phyloP scores from a whole-genome alignment of 2,888 invertebrate species.

The Athetis lepigone region DNA sequence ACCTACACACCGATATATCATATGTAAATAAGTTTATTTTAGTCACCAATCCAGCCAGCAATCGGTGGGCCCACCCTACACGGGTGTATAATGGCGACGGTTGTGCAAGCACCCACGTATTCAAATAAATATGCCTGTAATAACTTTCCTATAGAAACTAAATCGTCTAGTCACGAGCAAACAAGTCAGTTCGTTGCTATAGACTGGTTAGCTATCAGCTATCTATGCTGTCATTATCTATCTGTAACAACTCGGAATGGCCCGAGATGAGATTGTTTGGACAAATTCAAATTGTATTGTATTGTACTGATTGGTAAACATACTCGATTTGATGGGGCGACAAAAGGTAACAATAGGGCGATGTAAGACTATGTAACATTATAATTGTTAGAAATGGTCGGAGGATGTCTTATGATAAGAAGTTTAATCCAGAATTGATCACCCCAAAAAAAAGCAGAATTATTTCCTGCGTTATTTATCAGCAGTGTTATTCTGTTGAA shows the following conservation, averaged over 20 bases:
- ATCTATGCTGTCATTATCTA: conserved; percentile 70
- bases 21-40: conserved; percentile 56
- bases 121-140: conserved; percentile 86
- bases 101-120: conserved; percentile 88
- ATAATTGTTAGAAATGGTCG: not conserved
- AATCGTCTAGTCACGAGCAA: conserved; percentile 88
- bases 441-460: not conserved
- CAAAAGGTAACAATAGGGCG: not conserved
- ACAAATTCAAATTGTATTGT: conserved; percentile 52
- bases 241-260: conserved; percentile 68
- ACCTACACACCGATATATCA: conserved; percentile 32
- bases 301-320: conserved; percentile 38
- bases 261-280: conserved; percentile 58
- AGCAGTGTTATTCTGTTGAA: not conserved
- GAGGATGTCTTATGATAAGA: not conserved
- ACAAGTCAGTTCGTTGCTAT: conserved; percentile 72
- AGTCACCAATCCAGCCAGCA: conserved; percentile 36
- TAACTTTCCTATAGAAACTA: conserved; percentile 88
- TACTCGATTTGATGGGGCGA: not conserved
- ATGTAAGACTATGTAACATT: not conserved
- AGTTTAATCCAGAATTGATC: too few species aligned
- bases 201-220: conserved; percentile 63
- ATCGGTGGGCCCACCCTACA: conserved; percentile 55
- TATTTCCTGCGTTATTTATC: too few species aligned
- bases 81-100: conserved; percentile 74